Percentiles rank a stretch among this genome's conserved stretches.
phyloP scores from a whole-genome alignment of 2,888 invertebrate species.

The Drosophila longiperda region DNA sequence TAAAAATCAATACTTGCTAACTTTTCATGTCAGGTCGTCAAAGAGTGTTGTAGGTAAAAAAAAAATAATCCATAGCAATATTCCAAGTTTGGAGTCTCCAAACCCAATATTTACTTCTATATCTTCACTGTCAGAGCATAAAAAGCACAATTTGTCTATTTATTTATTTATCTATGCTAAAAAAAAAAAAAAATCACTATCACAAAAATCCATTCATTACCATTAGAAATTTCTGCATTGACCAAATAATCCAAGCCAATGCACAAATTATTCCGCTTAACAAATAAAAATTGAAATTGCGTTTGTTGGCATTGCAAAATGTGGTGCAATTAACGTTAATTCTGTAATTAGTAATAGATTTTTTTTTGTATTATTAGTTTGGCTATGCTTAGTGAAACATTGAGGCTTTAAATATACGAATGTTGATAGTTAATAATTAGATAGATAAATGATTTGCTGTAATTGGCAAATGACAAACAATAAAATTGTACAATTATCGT shows the following conservation, averaged over 20 bases:
- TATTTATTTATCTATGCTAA: background rate
- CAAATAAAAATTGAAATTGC: conserved; percentile 11
- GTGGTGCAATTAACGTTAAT: conserved; percentile 24
- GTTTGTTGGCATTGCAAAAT: conserved; percentile 15
- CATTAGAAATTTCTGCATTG: background rate
- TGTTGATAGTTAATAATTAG: background rate
- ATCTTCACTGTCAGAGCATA: background rate
- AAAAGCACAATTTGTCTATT: background rate
- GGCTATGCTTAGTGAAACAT: conserved; percentile 2
- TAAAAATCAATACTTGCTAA: accelerated
- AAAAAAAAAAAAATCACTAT: background rate
- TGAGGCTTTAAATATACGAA: conserved; percentile 1
- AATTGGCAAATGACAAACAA: conserved; percentile 5
- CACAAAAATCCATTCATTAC: background rate
- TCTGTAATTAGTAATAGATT: conserved; percentile 24
- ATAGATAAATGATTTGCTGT: conserved; percentile 17
- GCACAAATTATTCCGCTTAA: background rate
- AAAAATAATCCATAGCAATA: background rate
- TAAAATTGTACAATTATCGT: conserved; percentile 15
- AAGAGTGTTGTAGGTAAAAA: no score
- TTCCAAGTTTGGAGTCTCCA: background rate
- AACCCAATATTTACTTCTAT: background rate
- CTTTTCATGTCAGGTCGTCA: background rate
- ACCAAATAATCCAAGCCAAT: conserved; percentile 2
- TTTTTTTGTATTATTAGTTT: background rate